Percentiles rank a stretch among this genome's conserved stretches.
Evolutionary conservation across 2,888 invertebrate species (phyloP).

Genomic region (Oxytorus armatus): DNA sequence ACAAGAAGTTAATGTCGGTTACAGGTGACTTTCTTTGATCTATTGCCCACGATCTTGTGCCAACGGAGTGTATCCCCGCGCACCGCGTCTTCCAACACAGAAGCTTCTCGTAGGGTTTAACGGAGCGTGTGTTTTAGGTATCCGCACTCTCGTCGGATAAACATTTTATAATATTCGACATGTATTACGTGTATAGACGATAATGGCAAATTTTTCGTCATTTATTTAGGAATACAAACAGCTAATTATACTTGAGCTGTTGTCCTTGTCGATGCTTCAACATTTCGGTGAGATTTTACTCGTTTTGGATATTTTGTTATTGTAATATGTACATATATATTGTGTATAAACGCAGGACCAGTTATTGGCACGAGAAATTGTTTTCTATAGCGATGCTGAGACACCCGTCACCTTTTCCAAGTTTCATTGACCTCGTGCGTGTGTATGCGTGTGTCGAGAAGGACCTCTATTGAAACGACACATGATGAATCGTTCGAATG

Average conservation of each 20-base stretch:
- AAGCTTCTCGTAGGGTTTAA: conserved; percentile 38
- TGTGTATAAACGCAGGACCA: background rate
- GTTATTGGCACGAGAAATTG: conserved; percentile 45
- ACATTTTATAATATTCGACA: conserved; percentile 15
- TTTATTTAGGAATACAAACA: background rate
- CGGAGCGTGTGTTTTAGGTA: conserved; percentile 51
- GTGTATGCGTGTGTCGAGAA: conserved; percentile 1
- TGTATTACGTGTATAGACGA: background rate
- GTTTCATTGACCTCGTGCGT: conserved; percentile 56
- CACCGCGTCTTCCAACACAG: conserved; percentile 40
- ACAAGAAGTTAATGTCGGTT: conserved; percentile 20
- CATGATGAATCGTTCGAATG: conserved; percentile 56
- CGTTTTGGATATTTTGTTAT: too few species aligned
- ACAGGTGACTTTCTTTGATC: conserved; percentile 64
- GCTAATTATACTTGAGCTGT: background rate
- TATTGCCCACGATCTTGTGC: conserved; percentile 27
- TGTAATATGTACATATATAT: background rate
- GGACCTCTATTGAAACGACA: conserved; percentile 36
- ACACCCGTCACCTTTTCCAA: conserved; percentile 61
- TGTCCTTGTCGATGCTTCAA: too few species aligned
- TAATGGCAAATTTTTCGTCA: background rate
- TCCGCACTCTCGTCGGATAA: conserved; percentile 32
- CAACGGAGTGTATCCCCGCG: background rate
- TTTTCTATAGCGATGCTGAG: conserved; percentile 42
- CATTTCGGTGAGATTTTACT: too few species aligned